These are phyloP conservation scores for Spisula solida DNA, from an alignment of 2,888 invertebrate genomes.

Conservation along the genomic window DNA sequence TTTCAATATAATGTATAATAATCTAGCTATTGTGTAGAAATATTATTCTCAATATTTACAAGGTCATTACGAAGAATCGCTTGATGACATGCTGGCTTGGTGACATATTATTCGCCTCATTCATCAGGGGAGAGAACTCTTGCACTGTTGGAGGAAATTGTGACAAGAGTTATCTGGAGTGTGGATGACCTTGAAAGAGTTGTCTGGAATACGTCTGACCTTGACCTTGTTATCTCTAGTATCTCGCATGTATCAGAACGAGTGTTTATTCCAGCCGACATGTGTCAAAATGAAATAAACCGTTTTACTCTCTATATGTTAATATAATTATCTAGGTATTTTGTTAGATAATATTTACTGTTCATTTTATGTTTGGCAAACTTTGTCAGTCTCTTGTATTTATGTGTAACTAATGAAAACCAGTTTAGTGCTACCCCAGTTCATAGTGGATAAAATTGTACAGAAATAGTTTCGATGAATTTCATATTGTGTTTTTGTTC, in stretches of 20 bases:
- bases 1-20: constrained; percentile 28
- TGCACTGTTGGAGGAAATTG: neutral
- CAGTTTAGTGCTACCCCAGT: constrained; percentile 51
- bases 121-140: constrained; percentile 13
- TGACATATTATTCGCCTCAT: neutral
- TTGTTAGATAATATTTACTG: neutral
- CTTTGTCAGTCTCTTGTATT: constrained; percentile 13
- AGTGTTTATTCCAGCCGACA: constrained; percentile 27
- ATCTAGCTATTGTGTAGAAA: constrained; percentile 29
- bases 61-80: constrained; percentile 7
- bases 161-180: neutral
- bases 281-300: constrained; percentile 22
- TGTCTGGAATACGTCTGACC: constrained; percentile 21
- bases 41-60: constrained; percentile 12
- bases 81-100: neutral
- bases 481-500: constrained; percentile 16
- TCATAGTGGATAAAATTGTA: constrained; percentile 44
- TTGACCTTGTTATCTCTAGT: constrained; percentile 16
- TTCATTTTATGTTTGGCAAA: neutral
- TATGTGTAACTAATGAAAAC: neutral
- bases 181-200: neutral
- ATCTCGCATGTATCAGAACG: constrained; percentile 9
- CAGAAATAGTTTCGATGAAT: constrained; percentile 18
- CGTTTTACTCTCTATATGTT: neutral
- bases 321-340: neutral